Evolutionary conservation across 2,797 vertebrate genomes (phyloP), one percentile per base, ranked within the genome.

Genomic region (Arrhamphus sclerolepis): DNA sequence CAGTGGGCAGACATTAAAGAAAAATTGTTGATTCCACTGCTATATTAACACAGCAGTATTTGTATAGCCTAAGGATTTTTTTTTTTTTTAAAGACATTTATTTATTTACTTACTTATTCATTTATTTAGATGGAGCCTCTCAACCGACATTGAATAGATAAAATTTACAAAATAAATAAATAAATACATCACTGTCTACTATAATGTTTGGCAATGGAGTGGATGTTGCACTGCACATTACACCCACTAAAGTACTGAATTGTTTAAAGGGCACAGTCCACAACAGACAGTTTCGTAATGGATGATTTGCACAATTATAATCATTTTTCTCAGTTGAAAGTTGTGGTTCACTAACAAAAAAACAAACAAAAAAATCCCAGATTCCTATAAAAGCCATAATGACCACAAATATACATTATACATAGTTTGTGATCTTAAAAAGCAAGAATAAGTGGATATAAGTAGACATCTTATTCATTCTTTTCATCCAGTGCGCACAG

Each of bases 181-280:
- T 62, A 68, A 70, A 75, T 56, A 63, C 47, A 75, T 60, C 5
- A 53, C 29, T 54, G 79, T 61, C 62, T 13, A 26, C 55, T 72
- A 34, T 46, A 17, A 55, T 75, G 34, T 62, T 60, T 68, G 11
- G 19, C 66, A 66, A 29, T 65, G 46, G 79, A 54, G 52, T 66
- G 34, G 31, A 78, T 56, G 52, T 43, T 57, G 58, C 31, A 78
- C 69, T 74, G 56, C 43, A 88, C 69, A 77, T 69, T 69, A 86
- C 70, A 80, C 55, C 46, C 40, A 79, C 6, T 80, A 18, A 82
- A 66, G 21, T 46, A 82, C 58, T 48, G 14, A n/a, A 42, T 74
- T 50, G 84, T 56, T 66, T 66, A 70, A 81, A 85, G 86, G 72
- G 75, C 78, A 85, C 79, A 78, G 79, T 83, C n/a, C 47, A 84